Percentiles rank a stretch among this genome's conserved stretches.
These are phyloP conservation scores for Acleris sparsana DNA, from an alignment of 2,888 invertebrate species.

Conservation along the genomic window DNA sequence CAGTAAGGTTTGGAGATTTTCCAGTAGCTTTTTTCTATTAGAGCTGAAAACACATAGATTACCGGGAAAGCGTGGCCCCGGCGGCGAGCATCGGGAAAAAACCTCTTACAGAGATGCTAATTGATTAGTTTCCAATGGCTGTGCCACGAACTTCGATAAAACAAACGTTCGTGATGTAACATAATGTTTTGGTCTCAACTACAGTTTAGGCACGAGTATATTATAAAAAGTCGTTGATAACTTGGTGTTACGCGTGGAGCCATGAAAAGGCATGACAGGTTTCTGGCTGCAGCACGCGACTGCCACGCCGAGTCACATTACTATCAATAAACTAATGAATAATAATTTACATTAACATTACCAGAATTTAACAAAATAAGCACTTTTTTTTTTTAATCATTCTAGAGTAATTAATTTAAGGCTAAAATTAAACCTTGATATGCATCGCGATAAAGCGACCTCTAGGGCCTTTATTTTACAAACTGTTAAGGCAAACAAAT, in stretches of 20 bases:
- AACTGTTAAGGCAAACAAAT: conserved; percentile 15
- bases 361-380: no score
- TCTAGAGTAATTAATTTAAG: no score
- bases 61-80: conserved; percentile 29
- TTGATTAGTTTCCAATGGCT: conserved; percentile 42
- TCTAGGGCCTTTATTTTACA: no score
- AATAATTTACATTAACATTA: no score
- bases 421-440: conserved; percentile 5
- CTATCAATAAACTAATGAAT: background rate
- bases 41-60: conserved; percentile 44
- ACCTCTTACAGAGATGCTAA: conserved; percentile 39
- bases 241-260: no score
- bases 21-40: conserved; percentile 42
- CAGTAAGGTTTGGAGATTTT: conserved; percentile 46
- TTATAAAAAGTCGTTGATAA: no score
- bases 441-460: background rate
- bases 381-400: no score
- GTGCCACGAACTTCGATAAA: conserved; percentile 24
- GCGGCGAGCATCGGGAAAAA: conserved; percentile 37
- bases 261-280: no score
- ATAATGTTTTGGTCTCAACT: conserved; percentile 2
- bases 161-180: conserved; percentile 23
- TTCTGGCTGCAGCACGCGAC: background rate
- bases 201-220: no score
- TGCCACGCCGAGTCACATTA: background rate